Evolutionary conservation across 2,113 vertebrate genomes (phyloP).

Genomic region (Vidua chalybeata): DNA sequence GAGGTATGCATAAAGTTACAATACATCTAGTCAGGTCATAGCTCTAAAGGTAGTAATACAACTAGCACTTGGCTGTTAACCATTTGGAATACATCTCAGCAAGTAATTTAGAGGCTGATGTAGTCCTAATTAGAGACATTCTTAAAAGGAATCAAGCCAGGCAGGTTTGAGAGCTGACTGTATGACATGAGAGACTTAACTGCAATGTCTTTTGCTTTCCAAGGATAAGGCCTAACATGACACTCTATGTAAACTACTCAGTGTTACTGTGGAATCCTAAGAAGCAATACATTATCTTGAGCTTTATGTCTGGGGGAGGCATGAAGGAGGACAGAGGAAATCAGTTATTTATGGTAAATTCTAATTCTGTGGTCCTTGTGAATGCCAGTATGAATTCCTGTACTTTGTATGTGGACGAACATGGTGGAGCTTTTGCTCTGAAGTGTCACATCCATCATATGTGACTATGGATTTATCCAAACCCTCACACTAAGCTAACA

Average conservation of each 20-base stretch:
- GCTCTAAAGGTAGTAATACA: not conserved
- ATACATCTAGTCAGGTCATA: not conserved
- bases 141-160: not conserved
- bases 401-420: not conserved
- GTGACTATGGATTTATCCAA: not conserved
- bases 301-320: not conserved
- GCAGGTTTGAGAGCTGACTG: not conserved
- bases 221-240: not conserved
- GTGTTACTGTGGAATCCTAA: not conserved
- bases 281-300: not conserved
- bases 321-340: not conserved
- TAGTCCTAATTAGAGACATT: not conserved
- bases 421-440: not conserved
- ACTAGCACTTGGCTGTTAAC: not conserved
- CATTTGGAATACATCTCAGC: not conserved
- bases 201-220: not conserved
- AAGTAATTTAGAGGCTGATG: not conserved
- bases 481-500: not conserved
- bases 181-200: not conserved
- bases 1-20: not conserved
- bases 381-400: not conserved
- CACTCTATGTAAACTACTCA: not conserved
- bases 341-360: not conserved
- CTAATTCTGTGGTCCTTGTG: not conserved
- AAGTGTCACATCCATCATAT: not conserved